Evolutionary conservation across 2,113 vertebrate species (phyloP), one percentile per base, ranked within the genome.

Genomic region (Gadus macrocephalus): DNA sequence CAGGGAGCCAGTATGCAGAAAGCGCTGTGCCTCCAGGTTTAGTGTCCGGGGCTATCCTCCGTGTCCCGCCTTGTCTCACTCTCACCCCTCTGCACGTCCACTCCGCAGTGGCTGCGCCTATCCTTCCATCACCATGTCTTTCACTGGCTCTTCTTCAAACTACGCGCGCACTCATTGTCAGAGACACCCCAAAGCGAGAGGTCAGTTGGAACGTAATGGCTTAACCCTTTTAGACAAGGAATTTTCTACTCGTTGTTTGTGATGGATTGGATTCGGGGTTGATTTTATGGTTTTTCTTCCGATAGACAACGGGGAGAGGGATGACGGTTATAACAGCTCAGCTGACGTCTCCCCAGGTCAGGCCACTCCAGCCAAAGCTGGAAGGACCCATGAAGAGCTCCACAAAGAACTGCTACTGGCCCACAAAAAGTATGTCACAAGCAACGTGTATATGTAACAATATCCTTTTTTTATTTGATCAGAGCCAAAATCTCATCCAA

Each of bases 351-450:
- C 79, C 15, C 53, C 77, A 27, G 80, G 66, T 69, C 71, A 71
- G 17, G 59, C 65, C 4, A 86, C 77, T 66, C 74, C 81, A 3
- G 56, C 80, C 1, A 89, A 86, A 68, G 27, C 73, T 2, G 81
- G 87, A n/a, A 85, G 86, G 75, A 84, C 81, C 58, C 91, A 92
- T 62, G 88, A 91, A 27, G 87, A 90, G 74, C 89, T 92, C 11
- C 91, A 91, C 80, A 89, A 84, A 66, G 91, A 92, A 61, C 84
- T 92, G 63, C 82, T 92, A 0, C 83, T 91, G 71, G 83, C 90
- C 15, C 89, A 92, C 75, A 92, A 78, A 65, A 89, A 86, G 91
- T 91, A 85, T 75, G 88, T 53, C 63, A 6, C 25, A 25, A 25
- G 25, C 25, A 25, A 25, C 25, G 25, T 27, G 61, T 0, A 64